Evolutionary conservation across 2,113 vertebrate species (phyloP), one percentile per base, ranked within the genome.

Genomic region (Arenaria interpres): DNA sequence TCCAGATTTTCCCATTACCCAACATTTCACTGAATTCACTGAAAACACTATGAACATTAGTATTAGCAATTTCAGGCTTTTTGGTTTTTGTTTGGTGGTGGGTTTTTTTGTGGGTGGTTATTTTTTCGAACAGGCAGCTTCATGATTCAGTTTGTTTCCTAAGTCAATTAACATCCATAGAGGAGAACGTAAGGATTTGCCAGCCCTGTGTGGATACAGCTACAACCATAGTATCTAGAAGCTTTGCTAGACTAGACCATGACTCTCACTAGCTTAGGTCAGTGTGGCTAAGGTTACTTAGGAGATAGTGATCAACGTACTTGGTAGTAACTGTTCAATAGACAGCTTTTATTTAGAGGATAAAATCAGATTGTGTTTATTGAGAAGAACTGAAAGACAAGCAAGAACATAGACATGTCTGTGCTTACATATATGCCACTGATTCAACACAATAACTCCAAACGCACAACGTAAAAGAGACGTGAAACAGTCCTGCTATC

Each of bases 401-500:
- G 4, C 16, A 41, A 54, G 14, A 32, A 51, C 5, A 68, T 7
- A 22, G 3, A 45, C 1, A 4, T n/a, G 3, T 4, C 67, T 6
- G 1, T 4, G 54, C 66, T 53, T 83, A 17, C 7, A 4, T 20
- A n/a, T 9, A 5, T 14, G 7, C 3, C 12, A 14, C 8, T 51
- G 13, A 41, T 85, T 83, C 12, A 48, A 59, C 17, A 64, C 3
- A 32, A 0, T 25, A 60, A 66, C 14, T 86, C 37, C 7, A 57
- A 73, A 62, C 3, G 3, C 21, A 57, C 1, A 21, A 33, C 5
- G 14, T 22, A 16, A 78, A 83, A 45, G 21, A 85, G 20, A 21
- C 33, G 6, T 12, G 25, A 87, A 91, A 67, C 12, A 39, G 18
- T 21, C 4, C 22, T 68, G 3, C 10, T 28, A 2, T 28, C 17